Evolutionary conservation across 2,888 invertebrate genomes (phyloP).

Genomic region (Dasysyrphus tricinctus): DNA sequence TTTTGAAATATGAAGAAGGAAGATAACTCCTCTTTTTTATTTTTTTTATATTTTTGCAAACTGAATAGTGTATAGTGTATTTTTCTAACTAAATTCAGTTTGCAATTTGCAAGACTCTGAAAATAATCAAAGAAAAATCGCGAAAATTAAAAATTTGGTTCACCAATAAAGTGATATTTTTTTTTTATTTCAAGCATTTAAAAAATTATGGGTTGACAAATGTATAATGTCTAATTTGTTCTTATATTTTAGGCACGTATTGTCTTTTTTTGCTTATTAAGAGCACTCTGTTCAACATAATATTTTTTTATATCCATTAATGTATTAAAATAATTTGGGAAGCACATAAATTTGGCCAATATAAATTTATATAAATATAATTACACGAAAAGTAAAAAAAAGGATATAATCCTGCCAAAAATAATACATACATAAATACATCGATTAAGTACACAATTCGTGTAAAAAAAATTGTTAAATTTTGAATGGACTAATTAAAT

Average conservation of each 20-base stretch:
- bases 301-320: slow-evolving; percentile 21
- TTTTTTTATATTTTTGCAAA: too few species aligned
- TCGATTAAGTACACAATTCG: slow-evolving; percentile 55
- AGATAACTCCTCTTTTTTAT: too few species aligned
- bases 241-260: slow-evolving; percentile 57
- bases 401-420: background rate
- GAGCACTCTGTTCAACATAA: slow-evolving; percentile 44
- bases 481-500: slow-evolving; percentile 40
- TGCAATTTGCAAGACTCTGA: too few species aligned
- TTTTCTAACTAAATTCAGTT: too few species aligned
- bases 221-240: slow-evolving; percentile 27
- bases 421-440: background rate
- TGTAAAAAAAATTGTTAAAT: slow-evolving; percentile 23
- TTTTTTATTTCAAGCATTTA: slow-evolving; percentile 52
- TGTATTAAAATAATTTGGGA: slow-evolving; percentile 36
- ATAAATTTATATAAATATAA: background rate
- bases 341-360: slow-evolving; percentile 41
- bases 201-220: slow-evolving; percentile 27
- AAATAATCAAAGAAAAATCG: too few species aligned
- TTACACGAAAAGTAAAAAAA: background rate
- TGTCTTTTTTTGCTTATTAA: slow-evolving; percentile 51
- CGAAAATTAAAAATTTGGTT: too few species aligned
- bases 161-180: slow-evolving; percentile 60
- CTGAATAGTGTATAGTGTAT: too few species aligned
- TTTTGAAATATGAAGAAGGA: too few species aligned